phyloP scores from a whole-genome alignment of 2,888 invertebrate genomes.

The Taenaris catops region DNA sequence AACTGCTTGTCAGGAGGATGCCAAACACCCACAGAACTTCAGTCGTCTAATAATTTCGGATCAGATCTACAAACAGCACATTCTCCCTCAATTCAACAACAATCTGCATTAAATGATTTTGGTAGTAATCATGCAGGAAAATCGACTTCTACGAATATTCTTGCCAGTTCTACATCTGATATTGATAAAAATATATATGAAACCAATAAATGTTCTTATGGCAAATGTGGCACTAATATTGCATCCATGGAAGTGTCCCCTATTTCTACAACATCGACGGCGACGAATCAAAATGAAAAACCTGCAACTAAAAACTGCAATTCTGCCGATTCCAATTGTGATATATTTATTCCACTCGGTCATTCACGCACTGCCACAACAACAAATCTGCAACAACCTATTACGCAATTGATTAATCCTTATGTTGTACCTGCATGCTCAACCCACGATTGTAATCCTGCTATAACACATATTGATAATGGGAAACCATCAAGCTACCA shows the following conservation, averaged over 20 bases:
- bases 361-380: conserved; percentile 7
- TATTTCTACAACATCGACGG: background rate
- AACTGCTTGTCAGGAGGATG: conserved; percentile 9
- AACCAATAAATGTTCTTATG: conserved; percentile 6
- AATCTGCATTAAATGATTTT: conserved; percentile 7
- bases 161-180: too few species aligned
- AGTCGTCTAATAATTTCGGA: background rate
- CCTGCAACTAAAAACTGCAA: conserved; percentile 9
- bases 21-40: conserved; percentile 1
- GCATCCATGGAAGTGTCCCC: background rate
- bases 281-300: conserved; percentile 1
- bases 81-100: conserved; percentile 10
- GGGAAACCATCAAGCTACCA: conserved; percentile 36
- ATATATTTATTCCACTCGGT: conserved; percentile 19
- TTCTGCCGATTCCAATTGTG: conserved; percentile 13
- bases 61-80: conserved; percentile 8
- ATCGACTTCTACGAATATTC: too few species aligned
- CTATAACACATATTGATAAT: conserved; percentile 20
- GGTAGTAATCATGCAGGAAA: conserved; percentile 11
- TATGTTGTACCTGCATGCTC: conserved; percentile 36
- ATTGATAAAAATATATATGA: too few species aligned
- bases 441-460: conserved; percentile 27
- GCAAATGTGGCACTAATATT: conserved; percentile 9
- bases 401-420: conserved; percentile 43
- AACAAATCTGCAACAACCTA: conserved; percentile 29